Evolutionary conservation across 2,797 vertebrate species (phyloP), one percentile per base, ranked within the genome.

Genomic region (Muscicapa striata): DNA sequence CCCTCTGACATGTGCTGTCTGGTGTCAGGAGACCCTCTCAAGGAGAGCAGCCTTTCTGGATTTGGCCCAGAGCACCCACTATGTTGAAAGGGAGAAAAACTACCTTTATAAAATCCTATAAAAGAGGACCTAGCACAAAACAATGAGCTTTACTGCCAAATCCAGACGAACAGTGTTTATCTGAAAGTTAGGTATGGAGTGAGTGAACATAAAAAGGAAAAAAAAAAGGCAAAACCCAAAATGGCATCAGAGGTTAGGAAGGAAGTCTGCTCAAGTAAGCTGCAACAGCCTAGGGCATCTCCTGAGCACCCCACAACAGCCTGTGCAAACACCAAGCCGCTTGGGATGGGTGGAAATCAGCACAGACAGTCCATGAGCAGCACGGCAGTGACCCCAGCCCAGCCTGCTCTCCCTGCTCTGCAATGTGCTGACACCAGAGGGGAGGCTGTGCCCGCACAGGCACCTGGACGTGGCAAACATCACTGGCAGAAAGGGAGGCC

Each of bases 401-500:
- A 46, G 88, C 30, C 89, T 21, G 45, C 6, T 43, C 89, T 89
- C 84, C 48, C 3, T 17, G 68, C 91, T 86, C 73, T 23, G 68
- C 75, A 92, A 76, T 75, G 92, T 86, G 94, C 94, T 92, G 96
- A 93, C 69, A 72, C 0, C 0, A 0, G 5, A 81, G 45, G 63
- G 81, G 77, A 68, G 59, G 59, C 84, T 4, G 6, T 46, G 92
- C 88, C 94, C 27, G 19, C 92, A 61, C 82, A 78, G 74, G 92
- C 91, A 95, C 94, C 96, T 91, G 94, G 87, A 76, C 0, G 0
- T 20, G 18, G 91, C 85, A 86, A 76, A 94, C 57, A 94, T 88
- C 94, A 2, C 82, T 79, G 92, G 82, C 92, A 92, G 85, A 84
- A 68, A 63, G 79, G 74, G 76, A 88, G 85, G 91, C 91, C 94